These are phyloP conservation scores for Helicoverpa armigera DNA, from an alignment of 1,140 invertebrate genomes.

Conservation along the genomic window DNA sequence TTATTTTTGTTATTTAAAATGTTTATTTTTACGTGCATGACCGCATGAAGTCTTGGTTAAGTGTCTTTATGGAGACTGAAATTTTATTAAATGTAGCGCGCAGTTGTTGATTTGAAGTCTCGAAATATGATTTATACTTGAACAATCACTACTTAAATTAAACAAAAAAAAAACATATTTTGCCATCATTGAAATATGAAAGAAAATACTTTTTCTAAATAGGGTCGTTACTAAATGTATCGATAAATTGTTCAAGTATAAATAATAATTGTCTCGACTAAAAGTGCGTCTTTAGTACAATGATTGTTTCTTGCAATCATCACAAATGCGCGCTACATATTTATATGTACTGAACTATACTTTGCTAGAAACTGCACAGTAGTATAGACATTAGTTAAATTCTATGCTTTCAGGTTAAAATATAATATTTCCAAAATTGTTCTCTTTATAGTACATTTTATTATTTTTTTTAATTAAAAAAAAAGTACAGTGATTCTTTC, in stretches of 20 bases:
- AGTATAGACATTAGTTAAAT: slow-evolving; percentile 30
- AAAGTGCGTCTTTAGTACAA: not conserved
- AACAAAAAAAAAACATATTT: not conserved
- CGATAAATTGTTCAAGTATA: not conserved
- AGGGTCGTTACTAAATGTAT: not conserved
- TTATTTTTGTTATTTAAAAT: slow-evolving; percentile 50
- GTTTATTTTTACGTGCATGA: slow-evolving; percentile 64
- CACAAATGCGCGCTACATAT: slow-evolving; percentile 26
- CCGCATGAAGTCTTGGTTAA: slow-evolving; percentile 56
- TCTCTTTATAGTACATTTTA: slow-evolving; percentile 34
- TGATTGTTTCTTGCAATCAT: not conserved
- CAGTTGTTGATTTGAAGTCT: slow-evolving; percentile 3
- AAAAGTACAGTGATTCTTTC: slow-evolving; percentile 33
- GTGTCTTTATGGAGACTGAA: slow-evolving; percentile 47
- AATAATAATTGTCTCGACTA: not conserved
- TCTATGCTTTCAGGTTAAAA: slow-evolving; percentile 26
- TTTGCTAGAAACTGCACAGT: slow-evolving; percentile 41
- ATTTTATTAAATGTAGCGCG: slow-evolving; percentile 17
- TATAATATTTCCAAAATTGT: slow-evolving; percentile 15
- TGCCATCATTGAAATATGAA: not conserved
- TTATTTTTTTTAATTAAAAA: not conserved
- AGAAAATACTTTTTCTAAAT: too few species aligned
- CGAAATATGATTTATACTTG: not conserved
- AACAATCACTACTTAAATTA: not conserved
- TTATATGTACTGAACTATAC: slow-evolving; percentile 36